Evolutionary conservation across 2,113 vertebrate genomes (phyloP).

Genomic region (Pandion haliaetus): DNA sequence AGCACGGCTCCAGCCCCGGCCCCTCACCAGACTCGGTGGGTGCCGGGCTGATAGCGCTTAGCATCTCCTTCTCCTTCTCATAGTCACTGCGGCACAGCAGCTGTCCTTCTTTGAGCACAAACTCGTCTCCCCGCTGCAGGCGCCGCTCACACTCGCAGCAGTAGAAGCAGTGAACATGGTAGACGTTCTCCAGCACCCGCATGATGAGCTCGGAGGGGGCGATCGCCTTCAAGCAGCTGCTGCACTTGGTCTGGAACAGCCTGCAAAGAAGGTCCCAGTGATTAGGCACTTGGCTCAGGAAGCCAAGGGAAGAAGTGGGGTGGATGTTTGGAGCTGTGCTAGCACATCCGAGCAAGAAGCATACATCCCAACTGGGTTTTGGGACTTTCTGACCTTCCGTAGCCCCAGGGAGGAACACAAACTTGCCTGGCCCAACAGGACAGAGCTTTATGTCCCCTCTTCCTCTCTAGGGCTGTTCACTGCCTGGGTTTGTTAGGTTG

Average conservation of each 20-base stretch:
- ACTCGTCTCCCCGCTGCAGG: conserved; percentile 88
- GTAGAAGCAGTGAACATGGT: conserved; percentile 88
- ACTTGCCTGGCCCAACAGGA: background rate
- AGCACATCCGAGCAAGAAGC: background rate
- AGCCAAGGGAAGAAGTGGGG: background rate
- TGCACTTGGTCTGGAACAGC: conserved; percentile 89
- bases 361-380: background rate
- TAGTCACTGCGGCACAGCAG: conserved; percentile 89
- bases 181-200: conserved; percentile 87
- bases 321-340: background rate
- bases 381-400: background rate
- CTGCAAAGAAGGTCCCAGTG: conserved; percentile 10
- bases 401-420: background rate
- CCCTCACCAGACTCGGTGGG: conserved; percentile 85
- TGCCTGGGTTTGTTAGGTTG: background rate
- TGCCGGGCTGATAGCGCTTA: conserved; percentile 84
- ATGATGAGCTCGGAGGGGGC: conserved; percentile 88
- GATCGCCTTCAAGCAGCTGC: conserved; percentile 84
- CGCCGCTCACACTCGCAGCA: conserved; percentile 90
- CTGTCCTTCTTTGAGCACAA: conserved; percentile 90
- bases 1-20: background rate
- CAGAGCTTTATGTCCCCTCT: background rate
- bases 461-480: background rate
- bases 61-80: conserved; percentile 90
- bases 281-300: background rate